Base-by-base conservation (phyloP, 2,797 vertebrate genomes). In the Xenopus petersii region DNA sequence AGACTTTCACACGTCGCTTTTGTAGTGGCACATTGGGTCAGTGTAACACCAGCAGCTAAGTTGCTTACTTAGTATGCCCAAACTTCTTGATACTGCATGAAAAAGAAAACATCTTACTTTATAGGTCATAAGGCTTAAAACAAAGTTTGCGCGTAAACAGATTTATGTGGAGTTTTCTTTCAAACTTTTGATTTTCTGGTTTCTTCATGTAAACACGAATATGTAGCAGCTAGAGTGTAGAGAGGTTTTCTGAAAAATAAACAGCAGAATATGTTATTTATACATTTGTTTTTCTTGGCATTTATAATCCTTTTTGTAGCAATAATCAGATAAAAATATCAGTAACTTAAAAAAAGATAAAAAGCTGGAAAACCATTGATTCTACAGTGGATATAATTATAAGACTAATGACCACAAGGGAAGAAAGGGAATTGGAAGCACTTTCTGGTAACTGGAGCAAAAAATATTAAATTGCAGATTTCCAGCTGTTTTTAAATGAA, bases 371-470 rank as follows among this genome's bases (percentile, higher is more conserved):
- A 59, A 47, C 48, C 56, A 64, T 15, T 12, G 11, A 46, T 60
- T 60, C 26, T 61, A 56, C 60, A 61, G 30, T 66, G 71, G 26
- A 48, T 68, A 62, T 47, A 70, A 79, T 79, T 74, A 79, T 60
- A 70, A 55, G 58, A 11, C 13, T 61, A 79, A 66, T 70, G 72
- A 46, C 71, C 64, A 66, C 71, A 54, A 74, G 62, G 67, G 71
- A 21, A 70, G 56, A 56, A 33, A 17, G 48, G 67, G 70, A 66
- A 74, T 74, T 79, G 77, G 71, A 70, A 74, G 77, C 71, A 48
- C 77, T 74, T 58, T 55, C 67, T 79, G 77, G 60, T 74, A 79
- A 79, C 62, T 79, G 56, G 71, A 74, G 77, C 77, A 79, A 70
- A 16, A 78, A 69, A 79, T 69, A 74, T 79, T 66, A 74, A 70